Base-by-base conservation (phyloP, 2,797 vertebrate species). In the Trachurus trachurus region DNA sequence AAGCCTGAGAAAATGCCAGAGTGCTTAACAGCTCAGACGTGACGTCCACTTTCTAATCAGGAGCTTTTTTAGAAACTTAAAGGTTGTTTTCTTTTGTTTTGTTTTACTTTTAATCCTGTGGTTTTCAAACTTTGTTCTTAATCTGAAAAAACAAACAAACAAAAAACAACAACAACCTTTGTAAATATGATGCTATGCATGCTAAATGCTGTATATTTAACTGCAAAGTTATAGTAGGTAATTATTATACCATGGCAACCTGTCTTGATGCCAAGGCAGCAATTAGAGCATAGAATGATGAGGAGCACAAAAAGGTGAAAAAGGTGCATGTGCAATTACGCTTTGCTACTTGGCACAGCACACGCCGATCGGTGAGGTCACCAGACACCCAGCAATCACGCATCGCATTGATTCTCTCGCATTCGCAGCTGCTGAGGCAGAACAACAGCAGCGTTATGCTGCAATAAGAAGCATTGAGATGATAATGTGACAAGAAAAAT, bases 401-500 rank as follows among this genome's bases (percentile, higher is more conserved):
- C 75, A 54, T 61, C 40, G 22, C 65, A 11, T 13, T 0, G 11
- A 22, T 61, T 71, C 72, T 71, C 72, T 80, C 71, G 42, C 52
- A 58, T 71, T 80, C 80, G 11, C 19, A 52, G 49, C 34, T 16
- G 5, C 39, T 21, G 78, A 56, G 66, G 72, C 69, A 67, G 71
- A 85, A 83, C 37, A 62, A 66, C 37, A 62, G 63, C 9, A 26
- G 37, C 53, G 65, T 44, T 61, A 21, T 19, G 57, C 66, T 63
- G 40, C 40, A 47, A 17, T 3, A 50, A 74, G 56, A 77, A 60
- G 72, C 66, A 60, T 4, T 37, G 66, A 74, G 65, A 72, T 53
- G 66, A 85, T 77, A 74, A 79, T 65, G 54, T 80, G 89, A 87
- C 84, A 76, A 59, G 75, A 85, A 84, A 89, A 90, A 67, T 49